Conservation (phyloP, 2,113 vertebrate species). For the Pachyramphus minor region DNA sequence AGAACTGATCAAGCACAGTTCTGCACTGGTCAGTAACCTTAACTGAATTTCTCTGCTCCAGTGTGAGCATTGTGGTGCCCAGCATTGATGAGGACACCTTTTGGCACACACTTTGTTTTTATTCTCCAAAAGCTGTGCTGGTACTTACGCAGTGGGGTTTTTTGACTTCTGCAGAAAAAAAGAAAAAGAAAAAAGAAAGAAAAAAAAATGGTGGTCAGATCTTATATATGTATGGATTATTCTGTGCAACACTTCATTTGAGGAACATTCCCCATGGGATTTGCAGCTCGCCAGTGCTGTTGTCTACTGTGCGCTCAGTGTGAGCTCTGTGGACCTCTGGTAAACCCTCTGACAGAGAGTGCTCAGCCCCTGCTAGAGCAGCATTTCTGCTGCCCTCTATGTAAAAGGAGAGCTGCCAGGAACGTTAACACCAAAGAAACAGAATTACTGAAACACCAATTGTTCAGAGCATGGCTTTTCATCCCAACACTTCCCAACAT, state of each 20-base stretch:
- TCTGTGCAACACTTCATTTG: not conserved
- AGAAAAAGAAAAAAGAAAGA: fast-evolving
- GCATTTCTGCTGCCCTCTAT: constrained; percentile 44
- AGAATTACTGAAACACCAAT: constrained; percentile 21
- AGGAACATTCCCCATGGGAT: not conserved
- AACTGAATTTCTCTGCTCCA: not conserved
- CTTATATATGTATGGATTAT: not conserved
- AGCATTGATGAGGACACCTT: not conserved
- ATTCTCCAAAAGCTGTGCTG: not conserved
- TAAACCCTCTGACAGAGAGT: constrained; percentile 9
- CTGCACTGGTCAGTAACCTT: not conserved
- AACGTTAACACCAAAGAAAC: constrained; percentile 34
- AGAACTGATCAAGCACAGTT: not conserved
- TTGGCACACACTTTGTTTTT: not conserved
- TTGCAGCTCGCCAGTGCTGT: constrained; percentile 17
- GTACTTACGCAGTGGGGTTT: not conserved
- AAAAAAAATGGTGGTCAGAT: not conserved
- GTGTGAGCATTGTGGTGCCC: not conserved
- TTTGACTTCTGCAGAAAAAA: not conserved
- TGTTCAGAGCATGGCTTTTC: constrained; percentile 32
- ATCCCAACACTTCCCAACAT: not conserved
- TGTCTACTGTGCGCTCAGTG: not conserved
- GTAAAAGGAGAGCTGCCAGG: constrained; percentile 66
- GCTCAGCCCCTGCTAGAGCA: constrained; percentile 16
- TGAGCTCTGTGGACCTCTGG: not conserved